Base-by-base conservation (phyloP, 2,888 invertebrate species). In the Eubasilissa splendida region DNA sequence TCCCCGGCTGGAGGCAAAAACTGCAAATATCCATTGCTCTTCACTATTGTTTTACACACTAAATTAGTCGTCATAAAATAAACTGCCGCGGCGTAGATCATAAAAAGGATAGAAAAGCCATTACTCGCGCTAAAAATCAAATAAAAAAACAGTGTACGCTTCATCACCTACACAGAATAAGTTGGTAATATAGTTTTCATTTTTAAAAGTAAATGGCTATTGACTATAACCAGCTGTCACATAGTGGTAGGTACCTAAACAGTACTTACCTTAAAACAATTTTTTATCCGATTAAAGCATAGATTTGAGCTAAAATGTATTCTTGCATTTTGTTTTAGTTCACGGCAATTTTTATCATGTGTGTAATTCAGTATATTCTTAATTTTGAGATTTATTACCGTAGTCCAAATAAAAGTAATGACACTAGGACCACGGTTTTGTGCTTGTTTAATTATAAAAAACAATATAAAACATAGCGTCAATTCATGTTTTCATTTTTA, bases 1-100 rank as follows among this genome's bases (percentile, higher is more conserved):
- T 88, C 76, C 89, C 89, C 82, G 88, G 88, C 86, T 90, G 90
- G 82, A 87, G 85, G 85, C 90, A 90, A 84, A 90, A 89, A 84
- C 88, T 90, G 88, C 90, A 90, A 86, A 88, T 89, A 87, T 81
- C 79, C 81, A 81, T 81, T 71, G 78, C 71, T 76, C 76, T 75
- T 59, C 50, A 63, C 50, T 53, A 74, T 53, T 42, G 70, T 70
- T 76, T 80, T 70, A 58, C 33, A 52, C 71, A 79, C 77, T 31
- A 52, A 76, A 76, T 60, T 65, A 68, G 71, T 63, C 77, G 70
- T 56, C 78, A 78, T 76, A 54, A 75, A 76, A 70, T 81, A 66
- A 65, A 60, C 60, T 58, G 59, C 58, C 76, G 59, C 78, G 79
- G 74, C 81, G 78, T 81, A 79, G 79, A 79, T 81, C 81, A 81